Conservation (phyloP, 2,797 vertebrate genomes). For the Tenualosa ilisha region DNA sequence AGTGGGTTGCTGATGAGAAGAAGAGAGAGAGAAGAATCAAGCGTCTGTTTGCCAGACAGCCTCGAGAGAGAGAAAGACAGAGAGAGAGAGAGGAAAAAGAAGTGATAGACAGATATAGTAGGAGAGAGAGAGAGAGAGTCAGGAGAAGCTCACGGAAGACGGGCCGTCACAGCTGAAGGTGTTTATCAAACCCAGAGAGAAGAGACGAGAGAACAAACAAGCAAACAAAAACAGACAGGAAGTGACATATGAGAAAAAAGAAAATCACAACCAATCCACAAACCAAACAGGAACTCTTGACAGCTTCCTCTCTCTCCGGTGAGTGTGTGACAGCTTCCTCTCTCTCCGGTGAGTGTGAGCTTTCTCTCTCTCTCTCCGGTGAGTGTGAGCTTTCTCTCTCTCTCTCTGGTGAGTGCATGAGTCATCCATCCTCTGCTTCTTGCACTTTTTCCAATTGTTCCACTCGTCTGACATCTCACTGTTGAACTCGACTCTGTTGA, state of each 20-base stretch:
- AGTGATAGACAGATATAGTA: background rate
- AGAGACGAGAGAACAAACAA: background rate
- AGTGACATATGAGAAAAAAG: background rate
- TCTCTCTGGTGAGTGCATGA: no score
- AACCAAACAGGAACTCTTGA: background rate
- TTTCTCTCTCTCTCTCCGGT: no score
- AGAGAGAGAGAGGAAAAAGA: background rate
- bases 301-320: background rate
- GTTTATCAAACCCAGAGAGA: background rate
- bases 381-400: no score
- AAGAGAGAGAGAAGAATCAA: no score
- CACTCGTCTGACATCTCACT: slow-evolving; percentile 14
- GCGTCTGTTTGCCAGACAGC: background rate
- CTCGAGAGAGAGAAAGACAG: no score
- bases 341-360: no score
- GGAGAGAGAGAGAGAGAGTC: background rate
- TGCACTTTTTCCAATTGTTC: no score
- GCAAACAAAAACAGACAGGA: background rate
- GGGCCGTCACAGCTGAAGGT: background rate
- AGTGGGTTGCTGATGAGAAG: no score
- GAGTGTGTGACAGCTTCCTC: no score
- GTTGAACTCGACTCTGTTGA: no score
- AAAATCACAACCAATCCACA: no score
- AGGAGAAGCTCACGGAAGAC: background rate
- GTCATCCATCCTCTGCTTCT: no score